phyloP scores from a whole-genome alignment of 30 jellyfish, hydroid and myxozoan species.

The Turritopsis rubra region DNA sequence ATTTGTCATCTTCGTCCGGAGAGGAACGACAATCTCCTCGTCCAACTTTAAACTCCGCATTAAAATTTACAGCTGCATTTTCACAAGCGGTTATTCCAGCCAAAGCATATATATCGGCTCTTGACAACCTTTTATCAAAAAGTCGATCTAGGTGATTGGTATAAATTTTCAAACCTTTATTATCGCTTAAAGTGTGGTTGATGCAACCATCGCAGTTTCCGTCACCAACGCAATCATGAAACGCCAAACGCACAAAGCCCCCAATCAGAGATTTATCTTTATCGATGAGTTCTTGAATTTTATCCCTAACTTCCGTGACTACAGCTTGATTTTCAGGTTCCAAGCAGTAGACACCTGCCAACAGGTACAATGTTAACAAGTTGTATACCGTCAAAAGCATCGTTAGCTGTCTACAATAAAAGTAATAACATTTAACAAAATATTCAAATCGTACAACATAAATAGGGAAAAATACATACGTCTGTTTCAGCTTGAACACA shows the following conservation, averaged over 20 bases:
- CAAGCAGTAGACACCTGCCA: no score
- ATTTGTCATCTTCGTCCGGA: background rate
- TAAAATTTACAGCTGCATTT: background rate
- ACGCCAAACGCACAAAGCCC: slow-evolving; percentile 14
- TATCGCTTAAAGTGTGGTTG: background rate
- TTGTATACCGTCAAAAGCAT: no score
- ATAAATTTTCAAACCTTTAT: background rate
- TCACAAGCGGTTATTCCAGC: slow-evolving; percentile 1
- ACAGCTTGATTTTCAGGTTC: no score
- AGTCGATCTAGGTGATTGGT: background rate
- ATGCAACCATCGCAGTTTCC: slow-evolving; percentile 5
- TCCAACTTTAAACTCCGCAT: slow-evolving; percentile 4
- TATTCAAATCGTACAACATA: no score
- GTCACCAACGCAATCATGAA: slow-evolving; percentile 16
- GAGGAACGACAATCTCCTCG: slow-evolving; percentile 1
- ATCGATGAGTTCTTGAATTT: no score
- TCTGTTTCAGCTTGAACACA: no score
- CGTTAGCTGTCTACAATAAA: no score
- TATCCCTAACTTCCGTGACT: no score
- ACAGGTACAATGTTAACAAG: no score
- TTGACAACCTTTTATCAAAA: background rate
- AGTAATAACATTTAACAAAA: no score
- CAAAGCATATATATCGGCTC: slow-evolving; percentile 12
- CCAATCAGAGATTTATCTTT: background rate
- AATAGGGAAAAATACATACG: no score